These are phyloP conservation scores for Saccopteryx bilineata DNA, from an alignment of 2,113 vertebrate genomes.

Conservation along the genomic window DNA sequence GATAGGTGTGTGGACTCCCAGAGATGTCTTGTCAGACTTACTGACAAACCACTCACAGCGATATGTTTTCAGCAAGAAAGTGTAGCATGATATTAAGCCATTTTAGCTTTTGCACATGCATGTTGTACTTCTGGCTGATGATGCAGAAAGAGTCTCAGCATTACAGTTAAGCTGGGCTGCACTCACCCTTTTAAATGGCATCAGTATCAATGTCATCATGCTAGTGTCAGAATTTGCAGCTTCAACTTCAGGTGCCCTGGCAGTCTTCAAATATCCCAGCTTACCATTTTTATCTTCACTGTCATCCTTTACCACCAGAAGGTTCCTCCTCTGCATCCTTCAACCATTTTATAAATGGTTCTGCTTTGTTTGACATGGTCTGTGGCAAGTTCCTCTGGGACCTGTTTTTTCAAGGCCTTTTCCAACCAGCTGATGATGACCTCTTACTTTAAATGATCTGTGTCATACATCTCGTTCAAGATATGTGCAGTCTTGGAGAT, in stretches of 20 bases:
- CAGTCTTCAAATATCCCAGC: conserved; percentile 97
- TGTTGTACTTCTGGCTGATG: conserved; percentile 89
- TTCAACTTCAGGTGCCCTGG: conserved; percentile 97
- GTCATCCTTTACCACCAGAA: conserved; percentile 94
- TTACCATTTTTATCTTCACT: conserved; percentile 95
- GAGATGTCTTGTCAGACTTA: conserved; percentile 87
- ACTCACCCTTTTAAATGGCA: conserved; percentile 93
- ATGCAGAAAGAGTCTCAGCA: conserved; percentile 84
- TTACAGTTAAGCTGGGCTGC: conserved; percentile 85
- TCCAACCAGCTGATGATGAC: conserved; percentile 98
- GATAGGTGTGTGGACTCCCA: conserved; percentile 86
- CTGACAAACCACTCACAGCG: conserved; percentile 90
- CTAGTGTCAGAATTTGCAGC: conserved; percentile 94
- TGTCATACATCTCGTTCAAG: conserved; percentile 97
- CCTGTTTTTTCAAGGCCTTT: conserved; percentile 99
- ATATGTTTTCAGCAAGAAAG: conserved; percentile 87
- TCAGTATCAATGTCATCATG: conserved; percentile 99
- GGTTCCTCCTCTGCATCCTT: conserved; percentile 99
- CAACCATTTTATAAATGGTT: conserved; percentile 98
- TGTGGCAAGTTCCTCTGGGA: conserved; percentile 99
- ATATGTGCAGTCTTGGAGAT: conserved; percentile 95
- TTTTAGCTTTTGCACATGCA: conserved; percentile 88
- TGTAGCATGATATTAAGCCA: conserved; percentile 89
- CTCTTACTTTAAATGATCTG: conserved; percentile 97
- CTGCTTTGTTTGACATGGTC: conserved; percentile 95